Evolutionary conservation across 64 coral and sea anemone genomes (phyloP).

Genomic region (Stylophora pistillata): DNA sequence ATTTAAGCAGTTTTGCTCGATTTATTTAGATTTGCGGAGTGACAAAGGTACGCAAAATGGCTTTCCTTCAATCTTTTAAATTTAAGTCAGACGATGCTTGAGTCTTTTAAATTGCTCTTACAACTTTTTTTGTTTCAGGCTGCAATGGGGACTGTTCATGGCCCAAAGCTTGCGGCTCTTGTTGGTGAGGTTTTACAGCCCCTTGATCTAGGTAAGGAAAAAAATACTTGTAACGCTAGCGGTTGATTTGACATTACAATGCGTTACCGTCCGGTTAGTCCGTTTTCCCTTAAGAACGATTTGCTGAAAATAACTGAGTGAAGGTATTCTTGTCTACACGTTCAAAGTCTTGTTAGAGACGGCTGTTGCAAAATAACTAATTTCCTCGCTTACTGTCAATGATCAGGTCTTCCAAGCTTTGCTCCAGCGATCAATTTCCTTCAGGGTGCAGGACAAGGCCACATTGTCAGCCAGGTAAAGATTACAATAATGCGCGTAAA

Average conservation of each 20-base stretch:
- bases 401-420: conserved; percentile 92
- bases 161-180: conserved; percentile 69
- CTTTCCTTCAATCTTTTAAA: too few species aligned
- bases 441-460: conserved; percentile 88
- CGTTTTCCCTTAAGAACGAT: not conserved
- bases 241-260: not conserved
- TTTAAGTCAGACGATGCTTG: too few species aligned
- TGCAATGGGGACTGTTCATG: conserved; percentile 88
- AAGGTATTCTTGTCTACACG: not conserved
- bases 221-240: not conserved
- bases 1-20: too few species aligned
- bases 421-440: conserved; percentile 94
- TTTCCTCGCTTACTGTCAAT: too few species aligned
- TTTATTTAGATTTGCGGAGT: too few species aligned
- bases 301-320: not conserved
- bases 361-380: too few species aligned
- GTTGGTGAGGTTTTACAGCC: conserved; percentile 82
- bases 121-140: conserved; percentile 39
- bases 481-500: not conserved
- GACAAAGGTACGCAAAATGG: too few species aligned
- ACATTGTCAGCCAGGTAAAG: conserved; percentile 90
- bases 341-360: too few species aligned
- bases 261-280: not conserved
- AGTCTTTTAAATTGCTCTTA: not conserved
- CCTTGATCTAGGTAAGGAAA: conserved; percentile 77